These are phyloP conservation scores for Petrocephalus sullivani DNA, from an alignment of 2,797 vertebrate genomes.

Conservation along the genomic window DNA sequence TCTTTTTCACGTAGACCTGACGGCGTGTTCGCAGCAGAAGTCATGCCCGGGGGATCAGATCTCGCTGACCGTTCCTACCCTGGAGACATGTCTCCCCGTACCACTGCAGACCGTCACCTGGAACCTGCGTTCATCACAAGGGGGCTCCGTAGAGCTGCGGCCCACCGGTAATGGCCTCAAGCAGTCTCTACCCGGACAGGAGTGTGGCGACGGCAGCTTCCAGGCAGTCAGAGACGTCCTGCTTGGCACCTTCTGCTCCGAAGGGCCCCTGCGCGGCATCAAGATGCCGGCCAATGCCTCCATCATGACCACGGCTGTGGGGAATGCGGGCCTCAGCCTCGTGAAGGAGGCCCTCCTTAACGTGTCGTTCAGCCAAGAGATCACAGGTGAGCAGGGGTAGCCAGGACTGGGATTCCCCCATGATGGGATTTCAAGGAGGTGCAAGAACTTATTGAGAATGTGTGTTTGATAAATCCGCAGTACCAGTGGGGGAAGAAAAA, in stretches of 20 bases:
- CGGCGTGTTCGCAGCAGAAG: constrained; percentile 42
- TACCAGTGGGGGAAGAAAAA: background rate
- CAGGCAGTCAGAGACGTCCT: constrained; percentile 48
- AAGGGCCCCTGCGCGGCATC: constrained; percentile 71
- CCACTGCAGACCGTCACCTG: constrained; percentile 71
- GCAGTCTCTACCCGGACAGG: constrained; percentile 64
- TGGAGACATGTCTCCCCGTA: constrained; percentile 63
- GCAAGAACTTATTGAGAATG: background rate
- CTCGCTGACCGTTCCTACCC: constrained; percentile 58
- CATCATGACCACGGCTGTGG: constrained; percentile 53
- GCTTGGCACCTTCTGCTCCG: constrained; percentile 74
- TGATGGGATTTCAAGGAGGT: background rate
- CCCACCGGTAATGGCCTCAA: constrained; percentile 61
- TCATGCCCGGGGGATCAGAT: constrained; percentile 50
- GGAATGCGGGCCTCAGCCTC: constrained; percentile 45
- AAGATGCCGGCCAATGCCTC: constrained; percentile 73
- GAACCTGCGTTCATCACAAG: constrained; percentile 60
- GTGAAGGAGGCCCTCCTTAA: constrained; percentile 55
- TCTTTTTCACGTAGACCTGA: background rate
- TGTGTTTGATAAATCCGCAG: background rate
- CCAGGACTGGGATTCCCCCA: background rate
- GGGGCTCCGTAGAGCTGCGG: constrained; percentile 58
- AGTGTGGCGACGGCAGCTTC: constrained; percentile 55
- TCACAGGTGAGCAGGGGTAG: constrained; percentile 64
- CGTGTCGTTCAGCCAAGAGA: constrained; percentile 63